phyloP scores from a whole-genome alignment of 2,113 vertebrate species.

The Dipodomys stephensi region DNA sequence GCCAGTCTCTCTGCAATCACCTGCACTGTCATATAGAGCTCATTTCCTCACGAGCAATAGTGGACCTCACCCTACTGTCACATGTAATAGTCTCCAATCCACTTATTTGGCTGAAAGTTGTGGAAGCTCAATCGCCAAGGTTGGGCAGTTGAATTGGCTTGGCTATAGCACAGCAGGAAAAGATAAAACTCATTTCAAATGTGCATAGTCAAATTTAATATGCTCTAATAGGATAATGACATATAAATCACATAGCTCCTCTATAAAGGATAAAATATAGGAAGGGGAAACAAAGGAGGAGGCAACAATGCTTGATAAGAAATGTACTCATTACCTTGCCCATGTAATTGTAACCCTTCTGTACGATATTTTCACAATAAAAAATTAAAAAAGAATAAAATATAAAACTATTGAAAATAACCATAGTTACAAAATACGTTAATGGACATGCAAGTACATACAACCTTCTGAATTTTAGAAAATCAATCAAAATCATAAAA shows the following conservation, averaged over 20 bases:
- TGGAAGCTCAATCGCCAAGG: background rate
- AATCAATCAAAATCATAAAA: background rate
- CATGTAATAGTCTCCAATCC: background rate
- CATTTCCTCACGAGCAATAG: background rate
- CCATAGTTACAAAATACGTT: background rate
- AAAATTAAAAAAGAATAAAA: background rate
- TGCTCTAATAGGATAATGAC: background rate
- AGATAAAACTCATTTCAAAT: background rate
- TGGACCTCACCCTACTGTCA: background rate
- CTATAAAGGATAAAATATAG: background rate
- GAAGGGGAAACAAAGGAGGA: too few species aligned
- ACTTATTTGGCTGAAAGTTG: background rate
- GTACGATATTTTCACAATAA: too few species aligned
- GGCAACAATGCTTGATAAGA: too few species aligned
- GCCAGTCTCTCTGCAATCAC: background rate
- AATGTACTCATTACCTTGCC: too few species aligned
- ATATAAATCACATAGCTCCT: background rate
- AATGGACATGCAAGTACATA: background rate
- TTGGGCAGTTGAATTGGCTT: background rate
- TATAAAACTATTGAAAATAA: background rate
- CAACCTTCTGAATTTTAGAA: background rate
- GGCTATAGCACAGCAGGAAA: background rate
- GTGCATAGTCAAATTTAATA: background rate
- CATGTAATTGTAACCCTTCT: too few species aligned
- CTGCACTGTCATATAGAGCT: background rate